Evolutionary conservation across 2,113 vertebrate genomes (phyloP).

Genomic region (Alligator sinensis): DNA sequence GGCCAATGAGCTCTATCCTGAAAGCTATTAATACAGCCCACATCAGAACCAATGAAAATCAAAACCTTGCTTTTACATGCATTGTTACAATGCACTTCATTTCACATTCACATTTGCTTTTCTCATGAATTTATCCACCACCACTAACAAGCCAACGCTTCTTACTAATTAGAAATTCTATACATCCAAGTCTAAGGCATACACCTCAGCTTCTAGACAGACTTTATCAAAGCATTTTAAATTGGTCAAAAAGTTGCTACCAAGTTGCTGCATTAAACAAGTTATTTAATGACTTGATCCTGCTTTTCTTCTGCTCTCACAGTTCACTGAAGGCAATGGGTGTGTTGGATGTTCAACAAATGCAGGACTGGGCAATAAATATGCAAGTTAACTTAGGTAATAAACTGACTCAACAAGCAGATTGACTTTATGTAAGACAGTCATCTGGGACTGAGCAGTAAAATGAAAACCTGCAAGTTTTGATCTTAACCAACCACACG

Average conservation of each 20-base stretch:
- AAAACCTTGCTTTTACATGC: not conserved
- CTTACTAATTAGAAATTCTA: not conserved
- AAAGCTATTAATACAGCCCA: not conserved
- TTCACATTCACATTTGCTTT: not conserved
- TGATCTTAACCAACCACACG: not conserved
- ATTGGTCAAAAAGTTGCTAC: not conserved
- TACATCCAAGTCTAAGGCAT: not conserved
- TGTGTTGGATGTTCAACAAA: not conserved
- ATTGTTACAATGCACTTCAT: constrained; percentile 5
- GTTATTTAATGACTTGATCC: not conserved
- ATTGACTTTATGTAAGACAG: not conserved
- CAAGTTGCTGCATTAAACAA: not conserved
- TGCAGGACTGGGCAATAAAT: not conserved
- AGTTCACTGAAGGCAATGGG: not conserved
- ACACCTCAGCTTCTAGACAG: not conserved
- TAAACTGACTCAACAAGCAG: constrained; percentile 9
- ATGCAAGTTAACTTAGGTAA: not conserved
- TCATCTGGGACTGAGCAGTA: not conserved
- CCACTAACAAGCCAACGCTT: constrained; percentile 10
- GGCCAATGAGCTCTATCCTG: not conserved
- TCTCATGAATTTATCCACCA: constrained; percentile 46
- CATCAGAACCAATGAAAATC: constrained; percentile 10
- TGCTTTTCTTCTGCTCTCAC: too few species aligned
- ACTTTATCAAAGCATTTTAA: not conserved
- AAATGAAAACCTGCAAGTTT: not conserved